These are phyloP conservation scores for Alosa sapidissima DNA, from an alignment of 2,797 vertebrate species.

Conservation along the genomic window DNA sequence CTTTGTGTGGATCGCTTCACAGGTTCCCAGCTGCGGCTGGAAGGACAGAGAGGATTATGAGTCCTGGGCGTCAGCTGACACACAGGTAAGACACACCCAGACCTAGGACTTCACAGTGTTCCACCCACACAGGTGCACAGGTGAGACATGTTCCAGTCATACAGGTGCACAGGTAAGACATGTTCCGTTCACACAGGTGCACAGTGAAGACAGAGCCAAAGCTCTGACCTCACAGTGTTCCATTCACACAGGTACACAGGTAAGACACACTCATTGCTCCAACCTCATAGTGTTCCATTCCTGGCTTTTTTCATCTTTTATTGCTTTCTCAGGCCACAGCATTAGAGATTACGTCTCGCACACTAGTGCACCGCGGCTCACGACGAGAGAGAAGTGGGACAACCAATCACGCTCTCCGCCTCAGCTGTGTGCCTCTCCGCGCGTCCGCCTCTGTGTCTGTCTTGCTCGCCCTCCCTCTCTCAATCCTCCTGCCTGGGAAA, in stretches of 20 bases:
- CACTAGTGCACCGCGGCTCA: not conserved
- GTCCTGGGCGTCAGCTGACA: not conserved
- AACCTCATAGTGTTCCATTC: no score
- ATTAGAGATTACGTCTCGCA: not conserved
- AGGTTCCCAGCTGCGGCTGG: constrained; percentile 18
- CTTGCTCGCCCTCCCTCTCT: constrained; percentile 25
- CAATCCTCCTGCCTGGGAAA: constrained; percentile 44
- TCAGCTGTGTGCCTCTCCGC: constrained; percentile 37
- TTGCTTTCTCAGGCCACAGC: not conserved
- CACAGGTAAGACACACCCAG: not conserved
- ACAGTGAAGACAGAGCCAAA: no score
- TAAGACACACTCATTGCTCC: not conserved
- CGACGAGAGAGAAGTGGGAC: not conserved
- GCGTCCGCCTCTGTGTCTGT: constrained; percentile 7
- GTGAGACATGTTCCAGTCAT: no score
- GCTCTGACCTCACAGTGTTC: not conserved
- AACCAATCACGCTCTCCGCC: constrained; percentile 39
- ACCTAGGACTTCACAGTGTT: not conserved
- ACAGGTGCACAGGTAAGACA: no score
- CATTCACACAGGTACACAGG: not conserved
- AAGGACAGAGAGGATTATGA: constrained; percentile 23
- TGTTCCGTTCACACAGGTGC: no score
- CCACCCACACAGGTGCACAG: not conserved
- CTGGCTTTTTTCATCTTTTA: not conserved
- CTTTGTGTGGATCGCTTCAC: constrained; percentile 25